Conservation (phyloP, 2,888 invertebrate genomes). For the Ellobium chinense region DNA sequence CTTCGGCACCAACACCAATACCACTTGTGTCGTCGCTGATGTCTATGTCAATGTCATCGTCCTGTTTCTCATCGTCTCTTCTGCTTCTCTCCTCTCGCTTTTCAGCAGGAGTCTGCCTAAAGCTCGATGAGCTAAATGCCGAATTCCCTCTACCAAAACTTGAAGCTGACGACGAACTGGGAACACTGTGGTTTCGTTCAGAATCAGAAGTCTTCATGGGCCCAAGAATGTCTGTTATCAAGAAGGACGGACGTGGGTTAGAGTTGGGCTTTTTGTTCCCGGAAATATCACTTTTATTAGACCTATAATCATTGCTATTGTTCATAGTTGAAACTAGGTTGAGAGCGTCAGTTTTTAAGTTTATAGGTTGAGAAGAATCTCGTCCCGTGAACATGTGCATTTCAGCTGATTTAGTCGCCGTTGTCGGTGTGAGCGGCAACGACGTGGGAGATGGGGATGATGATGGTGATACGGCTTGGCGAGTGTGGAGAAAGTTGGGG, state of each 20-base stretch:
- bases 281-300: not conserved
- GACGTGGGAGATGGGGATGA: not conserved
- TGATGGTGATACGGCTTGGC: not conserved
- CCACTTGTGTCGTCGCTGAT: constrained; percentile 2
- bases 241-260: constrained; percentile 23
- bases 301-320: constrained; percentile 5
- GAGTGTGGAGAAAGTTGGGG: constrained; percentile 20
- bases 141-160: not conserved
- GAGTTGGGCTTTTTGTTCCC: not conserved
- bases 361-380: not conserved
- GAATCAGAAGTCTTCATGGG: not conserved
- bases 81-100: constrained; percentile 10
- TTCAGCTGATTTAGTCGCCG: not conserved
- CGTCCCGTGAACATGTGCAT: not conserved
- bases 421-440: too few relatives aligned
- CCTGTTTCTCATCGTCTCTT: not conserved
- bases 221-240: constrained; percentile 38
- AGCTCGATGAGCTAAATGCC: not conserved
- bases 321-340: not conserved
- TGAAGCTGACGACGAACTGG: not conserved
- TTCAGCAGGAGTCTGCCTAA: not conserved
- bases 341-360: not conserved
- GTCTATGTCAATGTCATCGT: constrained; percentile 16
- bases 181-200: not conserved
- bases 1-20: not conserved